phyloP scores from a whole-genome alignment of 2,113 vertebrate species.

The Dinomys branickii region DNA sequence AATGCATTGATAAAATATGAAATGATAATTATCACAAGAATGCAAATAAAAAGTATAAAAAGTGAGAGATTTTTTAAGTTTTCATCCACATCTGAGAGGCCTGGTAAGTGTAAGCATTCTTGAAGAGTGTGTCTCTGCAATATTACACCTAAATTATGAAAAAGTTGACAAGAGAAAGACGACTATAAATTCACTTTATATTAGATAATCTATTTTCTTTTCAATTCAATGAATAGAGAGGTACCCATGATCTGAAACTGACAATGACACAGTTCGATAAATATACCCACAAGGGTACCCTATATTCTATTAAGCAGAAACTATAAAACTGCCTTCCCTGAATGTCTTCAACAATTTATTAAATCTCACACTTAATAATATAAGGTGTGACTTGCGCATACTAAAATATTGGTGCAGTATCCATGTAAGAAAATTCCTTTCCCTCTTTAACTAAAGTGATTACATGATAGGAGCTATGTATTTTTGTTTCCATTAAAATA shows the following conservation, averaged over 20 bases:
- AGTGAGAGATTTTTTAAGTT: background rate
- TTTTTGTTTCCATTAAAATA: background rate
- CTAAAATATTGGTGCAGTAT: background rate
- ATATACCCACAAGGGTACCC: slow-evolving; percentile 38
- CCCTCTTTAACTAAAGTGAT: background rate
- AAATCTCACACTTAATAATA: slow-evolving; percentile 44
- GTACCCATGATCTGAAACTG: slow-evolving; percentile 55
- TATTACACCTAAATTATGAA: slow-evolving; percentile 56
- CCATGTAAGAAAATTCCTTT: background rate
- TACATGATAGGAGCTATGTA: background rate
- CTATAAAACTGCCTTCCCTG: slow-evolving; percentile 47
- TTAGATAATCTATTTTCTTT: slow-evolving; percentile 71
- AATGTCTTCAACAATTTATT: slow-evolving; percentile 65
- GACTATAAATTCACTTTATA: slow-evolving; percentile 32
- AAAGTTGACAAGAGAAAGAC: background rate
- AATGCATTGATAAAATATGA: background rate
- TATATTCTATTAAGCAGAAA: slow-evolving; percentile 1
- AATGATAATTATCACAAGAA: background rate
- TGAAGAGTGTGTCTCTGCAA: background rate
- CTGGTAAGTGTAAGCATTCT: background rate
- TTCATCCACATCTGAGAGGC: background rate
- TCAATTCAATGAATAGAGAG: slow-evolving; percentile 65
- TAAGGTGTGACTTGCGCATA: slow-evolving; percentile 43
- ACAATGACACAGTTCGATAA: slow-evolving; percentile 58
- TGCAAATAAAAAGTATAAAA: background rate